Conservation (phyloP, 1,140 invertebrate species). For the Diorhabda elongata region DNA sequence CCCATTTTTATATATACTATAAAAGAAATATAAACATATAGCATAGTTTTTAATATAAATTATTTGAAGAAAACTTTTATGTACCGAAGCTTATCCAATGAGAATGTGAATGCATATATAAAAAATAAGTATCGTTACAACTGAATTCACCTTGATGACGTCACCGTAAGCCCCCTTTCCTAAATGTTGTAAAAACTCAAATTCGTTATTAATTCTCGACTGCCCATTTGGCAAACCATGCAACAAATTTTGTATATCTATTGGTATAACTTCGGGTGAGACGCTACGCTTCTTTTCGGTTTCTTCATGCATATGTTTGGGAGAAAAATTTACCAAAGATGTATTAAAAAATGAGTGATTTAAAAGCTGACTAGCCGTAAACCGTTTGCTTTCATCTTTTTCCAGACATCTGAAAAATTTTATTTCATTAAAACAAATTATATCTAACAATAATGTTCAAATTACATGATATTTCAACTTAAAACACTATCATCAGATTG, state of each 20-base stretch:
- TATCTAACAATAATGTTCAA: too few relatives aligned
- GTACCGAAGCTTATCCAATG: too few relatives aligned
- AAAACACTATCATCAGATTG: too few relatives aligned
- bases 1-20: too few relatives aligned
- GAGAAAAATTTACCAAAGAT: slow-evolving; percentile 41
- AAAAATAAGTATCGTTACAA: too few relatives aligned
- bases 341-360: slow-evolving; percentile 57
- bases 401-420: slow-evolving; percentile 56
- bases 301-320: slow-evolving; percentile 39
- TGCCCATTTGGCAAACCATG: slow-evolving; percentile 49
- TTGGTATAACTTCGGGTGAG: slow-evolving; percentile 32
- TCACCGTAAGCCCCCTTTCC: slow-evolving; percentile 95
- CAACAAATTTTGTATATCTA: slow-evolving; percentile 26
- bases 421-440: too few relatives aligned
- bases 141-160: slow-evolving; percentile 77
- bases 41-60: too few relatives aligned
- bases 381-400: slow-evolving; percentile 61
- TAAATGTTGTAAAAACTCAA: slow-evolving; percentile 78
- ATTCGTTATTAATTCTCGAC: slow-evolving; percentile 79
- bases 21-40: too few relatives aligned
- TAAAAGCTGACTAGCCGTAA: slow-evolving; percentile 62
- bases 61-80: too few relatives aligned
- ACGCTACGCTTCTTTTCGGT: slow-evolving; percentile 23
- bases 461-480: too few relatives aligned
- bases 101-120: too few relatives aligned